Evolutionary conservation across 2,888 invertebrate genomes (phyloP).

Genomic region (Malacosoma neustria): DNA sequence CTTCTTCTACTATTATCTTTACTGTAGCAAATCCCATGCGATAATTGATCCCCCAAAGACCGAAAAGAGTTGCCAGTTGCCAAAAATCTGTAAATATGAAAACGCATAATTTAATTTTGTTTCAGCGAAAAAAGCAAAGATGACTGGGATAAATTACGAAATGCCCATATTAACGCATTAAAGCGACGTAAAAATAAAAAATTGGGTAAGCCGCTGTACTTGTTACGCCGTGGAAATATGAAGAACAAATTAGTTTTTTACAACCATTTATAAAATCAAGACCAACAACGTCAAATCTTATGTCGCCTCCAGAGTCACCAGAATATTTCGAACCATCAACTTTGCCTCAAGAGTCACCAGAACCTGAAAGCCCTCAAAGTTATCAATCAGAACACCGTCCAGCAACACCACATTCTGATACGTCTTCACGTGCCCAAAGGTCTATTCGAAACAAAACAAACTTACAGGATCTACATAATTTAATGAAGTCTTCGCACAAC

Average conservation of each 20-base stretch:
- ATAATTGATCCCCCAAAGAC: conserved; percentile 11
- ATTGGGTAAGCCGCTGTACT: conserved; percentile 11
- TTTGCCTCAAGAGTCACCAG: no score
- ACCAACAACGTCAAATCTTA: conserved; percentile 8
- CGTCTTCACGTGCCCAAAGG: not conserved
- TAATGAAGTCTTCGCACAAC: conserved; percentile 16
- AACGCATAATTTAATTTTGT: not conserved
- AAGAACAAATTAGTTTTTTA: conserved; percentile 19
- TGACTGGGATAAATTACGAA: conserved; percentile 14
- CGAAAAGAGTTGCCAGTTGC: conserved; percentile 9
- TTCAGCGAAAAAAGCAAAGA: conserved; percentile 13
- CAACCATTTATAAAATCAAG: conserved; percentile 11
- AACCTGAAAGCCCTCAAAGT: not conserved
- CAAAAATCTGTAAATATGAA: conserved; percentile 1
- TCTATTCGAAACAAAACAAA: conserved; percentile 1
- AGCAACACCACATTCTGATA: not conserved
- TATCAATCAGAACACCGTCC: no score
- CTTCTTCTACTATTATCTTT: not conserved
- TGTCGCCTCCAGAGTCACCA: not conserved
- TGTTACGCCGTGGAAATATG: conserved; percentile 16
- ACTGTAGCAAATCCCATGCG: conserved; percentile 1
- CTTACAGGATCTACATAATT: conserved; percentile 10
- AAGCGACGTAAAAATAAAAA: conserved; percentile 14
- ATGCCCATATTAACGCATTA: conserved; percentile 14
- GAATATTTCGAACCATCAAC: not conserved